Evolutionary conservation across 2,797 vertebrate genomes (phyloP).

Genomic region (Echiichthys vipera): DNA sequence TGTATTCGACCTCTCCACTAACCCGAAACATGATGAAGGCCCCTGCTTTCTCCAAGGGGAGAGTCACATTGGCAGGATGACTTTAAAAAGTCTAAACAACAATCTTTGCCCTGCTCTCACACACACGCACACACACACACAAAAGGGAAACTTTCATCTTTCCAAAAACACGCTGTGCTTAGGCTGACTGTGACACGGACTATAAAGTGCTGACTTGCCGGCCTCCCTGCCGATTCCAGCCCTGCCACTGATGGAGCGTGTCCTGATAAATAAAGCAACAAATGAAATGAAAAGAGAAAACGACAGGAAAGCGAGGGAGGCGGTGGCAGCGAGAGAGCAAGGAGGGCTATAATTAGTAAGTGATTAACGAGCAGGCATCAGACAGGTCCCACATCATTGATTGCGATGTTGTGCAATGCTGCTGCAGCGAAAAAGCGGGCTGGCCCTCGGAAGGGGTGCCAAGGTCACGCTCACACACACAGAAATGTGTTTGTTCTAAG

Average conservation of each 20-base stretch:
- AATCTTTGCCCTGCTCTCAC: conserved; percentile 7
- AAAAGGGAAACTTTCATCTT: conserved; percentile 62
- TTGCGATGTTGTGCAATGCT: conserved; percentile 74
- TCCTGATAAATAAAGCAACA: conserved; percentile 77
- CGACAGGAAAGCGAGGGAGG: conserved; percentile 6
- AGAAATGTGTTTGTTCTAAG: conserved; percentile 36
- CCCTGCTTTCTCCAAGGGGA: conserved; percentile 55
- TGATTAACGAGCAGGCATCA: conserved; percentile 83
- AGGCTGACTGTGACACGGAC: conserved; percentile 48
- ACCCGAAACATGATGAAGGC: conserved; percentile 68
- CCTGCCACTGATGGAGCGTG: conserved; percentile 52
- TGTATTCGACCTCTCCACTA: conserved; percentile 63
- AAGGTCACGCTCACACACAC: conserved; percentile 66
- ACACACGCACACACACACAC: conserved; percentile 18
- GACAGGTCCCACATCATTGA: conserved; percentile 80
- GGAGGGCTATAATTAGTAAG: conserved; percentile 82
- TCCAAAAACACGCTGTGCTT: conserved; percentile 29
- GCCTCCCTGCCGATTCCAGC: conserved; percentile 62
- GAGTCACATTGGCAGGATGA: conserved; percentile 65
- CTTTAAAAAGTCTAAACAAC: conserved; percentile 71
- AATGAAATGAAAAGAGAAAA: conserved; percentile 68
- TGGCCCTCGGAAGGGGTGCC: conserved; percentile 53
- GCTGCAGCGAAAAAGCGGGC: conserved; percentile 66
- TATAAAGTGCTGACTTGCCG: conserved; percentile 67
- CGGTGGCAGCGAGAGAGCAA: conserved; percentile 37